These are phyloP conservation scores for Hystrix brachyura DNA, from an alignment of 2,113 vertebrate species.

Conservation along the genomic window DNA sequence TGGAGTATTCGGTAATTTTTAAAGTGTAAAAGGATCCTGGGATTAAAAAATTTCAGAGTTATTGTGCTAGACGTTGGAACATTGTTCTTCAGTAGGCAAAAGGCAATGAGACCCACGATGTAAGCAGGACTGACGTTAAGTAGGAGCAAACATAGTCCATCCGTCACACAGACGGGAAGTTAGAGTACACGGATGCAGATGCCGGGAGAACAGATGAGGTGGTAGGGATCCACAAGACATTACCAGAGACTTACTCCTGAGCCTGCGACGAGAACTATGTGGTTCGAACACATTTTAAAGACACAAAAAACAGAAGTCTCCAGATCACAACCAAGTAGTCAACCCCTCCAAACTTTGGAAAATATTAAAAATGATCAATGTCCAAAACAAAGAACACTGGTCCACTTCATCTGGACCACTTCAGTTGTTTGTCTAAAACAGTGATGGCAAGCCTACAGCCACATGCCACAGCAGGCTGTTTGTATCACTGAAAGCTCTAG, in stretches of 20 bases:
- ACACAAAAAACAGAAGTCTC: neutral
- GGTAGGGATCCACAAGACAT: neutral
- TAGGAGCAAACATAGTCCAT: neutral
- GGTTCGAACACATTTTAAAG: slow-evolving; percentile 43
- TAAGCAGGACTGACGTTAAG: neutral
- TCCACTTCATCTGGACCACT: neutral
- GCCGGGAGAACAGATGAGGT: neutral
- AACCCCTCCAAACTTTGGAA: slow-evolving; percentile 21
- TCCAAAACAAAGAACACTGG: slow-evolving; percentile 3
- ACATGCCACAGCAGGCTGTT: neutral
- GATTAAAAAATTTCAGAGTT: slow-evolving; percentile 4
- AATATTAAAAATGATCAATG: neutral
- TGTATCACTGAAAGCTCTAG: neutral
- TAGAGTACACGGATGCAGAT: neutral
- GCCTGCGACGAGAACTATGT: neutral
- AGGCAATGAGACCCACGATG: neutral
- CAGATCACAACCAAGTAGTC: neutral
- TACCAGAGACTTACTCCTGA: neutral
- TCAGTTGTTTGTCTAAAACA: neutral
- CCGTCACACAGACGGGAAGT: neutral
- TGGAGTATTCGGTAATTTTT: slow-evolving; percentile 29
- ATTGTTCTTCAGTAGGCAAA: neutral
- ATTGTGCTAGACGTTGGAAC: slow-evolving; percentile 12
- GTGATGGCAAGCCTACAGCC: neutral
- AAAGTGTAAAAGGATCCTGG: slow-evolving; percentile 33